Base-by-base conservation (phyloP, 2,888 invertebrate genomes). In the Megastigmus dorsalis region DNA sequence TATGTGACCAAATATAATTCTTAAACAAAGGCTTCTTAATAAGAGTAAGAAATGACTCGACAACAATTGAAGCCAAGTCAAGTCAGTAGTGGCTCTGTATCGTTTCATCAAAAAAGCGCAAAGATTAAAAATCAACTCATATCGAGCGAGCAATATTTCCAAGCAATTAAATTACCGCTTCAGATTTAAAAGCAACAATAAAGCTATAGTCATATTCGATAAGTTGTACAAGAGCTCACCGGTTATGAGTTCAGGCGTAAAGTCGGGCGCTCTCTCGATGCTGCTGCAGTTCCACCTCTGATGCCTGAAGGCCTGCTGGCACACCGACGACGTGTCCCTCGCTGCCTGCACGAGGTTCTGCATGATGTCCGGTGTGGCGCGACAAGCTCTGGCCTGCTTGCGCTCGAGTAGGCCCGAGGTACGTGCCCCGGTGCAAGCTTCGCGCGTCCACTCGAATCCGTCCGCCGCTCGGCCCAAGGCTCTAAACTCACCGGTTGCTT, bases 201-300 rank as follows among this genome's bases (percentile, higher is more conserved):
- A n/a, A n/a, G n/a, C n/a, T n/a, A n/a, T n/a, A n/a, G n/a, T n/a
- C n/a, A 26, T 13, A 26, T 23, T 1, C 13, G 23, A 9, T 45
- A 15, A 23, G 9, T 3, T 18, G 2, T 1, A 10, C 13, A 9
- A 23, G 18, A 50, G 10, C 9, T 50, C 78, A 95, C 95, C 95
- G 89, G 93, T 91, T 1, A 93, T 92, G 78, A 95, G 89, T 87
- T 96, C 95, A 6, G 94, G 93, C n/a, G 93, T 91, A 80, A 92
- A 91, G 80, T 90, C 90, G 0, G 95, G 95, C 0, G 94, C 94
- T 23, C 90, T 89, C 48, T 91, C 90, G 65, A 95, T 90, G 52
- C 94, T 93, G 74, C 94, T 93, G 88, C 95, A 96, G 89, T 96
- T 95, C 95, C 95, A 96, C 73, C 95, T 89, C 77, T 94, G 90